Evolutionary conservation across 2,113 vertebrate genomes (phyloP).

Genomic region (Alethe castanea): DNA sequence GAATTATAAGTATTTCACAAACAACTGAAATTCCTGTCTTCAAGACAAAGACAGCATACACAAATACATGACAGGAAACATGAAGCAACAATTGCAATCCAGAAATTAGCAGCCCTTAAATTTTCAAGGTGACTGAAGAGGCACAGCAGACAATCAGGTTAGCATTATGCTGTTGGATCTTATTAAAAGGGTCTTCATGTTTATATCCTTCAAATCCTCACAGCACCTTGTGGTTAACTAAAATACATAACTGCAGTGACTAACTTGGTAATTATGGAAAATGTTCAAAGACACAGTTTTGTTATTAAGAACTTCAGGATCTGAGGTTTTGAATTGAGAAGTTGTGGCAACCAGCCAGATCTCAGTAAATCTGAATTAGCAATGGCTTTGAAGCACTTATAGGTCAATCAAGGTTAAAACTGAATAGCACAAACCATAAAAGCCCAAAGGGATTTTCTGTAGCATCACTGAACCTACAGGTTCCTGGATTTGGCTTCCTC

Average conservation of each 20-base stretch:
- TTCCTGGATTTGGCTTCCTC: neutral
- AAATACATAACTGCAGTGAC: neutral
- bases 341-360: neutral
- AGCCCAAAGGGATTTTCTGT: neutral
- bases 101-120: neutral
- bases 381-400: neutral
- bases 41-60: neutral
- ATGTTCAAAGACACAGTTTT: neutral
- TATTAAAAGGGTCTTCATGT: neutral
- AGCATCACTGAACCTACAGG: neutral
- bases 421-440: neutral
- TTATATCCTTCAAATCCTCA: neutral
- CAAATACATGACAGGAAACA: neutral
- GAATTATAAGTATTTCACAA: neutral
- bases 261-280: neutral
- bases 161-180: neutral
- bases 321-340: neutral
- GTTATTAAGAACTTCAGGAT: neutral
- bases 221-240: neutral
- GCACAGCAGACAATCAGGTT: neutral
- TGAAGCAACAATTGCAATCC: neutral
- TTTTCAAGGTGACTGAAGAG: neutral
- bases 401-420: neutral
- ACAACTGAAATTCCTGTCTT: neutral
- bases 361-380: neutral